Percentiles rank a stretch among this genome's conserved stretches.
phyloP scores from a whole-genome alignment of 1,140 invertebrate genomes.

The Monomorium pharaonis region DNA sequence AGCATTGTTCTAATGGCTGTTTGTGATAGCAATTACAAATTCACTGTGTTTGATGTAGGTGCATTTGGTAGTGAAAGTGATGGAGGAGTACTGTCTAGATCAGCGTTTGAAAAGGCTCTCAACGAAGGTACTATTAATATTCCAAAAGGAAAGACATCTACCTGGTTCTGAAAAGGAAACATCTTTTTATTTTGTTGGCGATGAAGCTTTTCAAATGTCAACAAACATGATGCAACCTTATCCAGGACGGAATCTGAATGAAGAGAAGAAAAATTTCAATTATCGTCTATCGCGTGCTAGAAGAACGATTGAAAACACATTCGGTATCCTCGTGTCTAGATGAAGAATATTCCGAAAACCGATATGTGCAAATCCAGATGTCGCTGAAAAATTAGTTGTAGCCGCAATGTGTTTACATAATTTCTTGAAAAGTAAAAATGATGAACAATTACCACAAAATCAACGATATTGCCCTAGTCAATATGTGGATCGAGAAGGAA shows the following conservation, averaged over 20 bases:
- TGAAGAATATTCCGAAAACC: neutral
- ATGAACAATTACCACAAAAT: neutral
- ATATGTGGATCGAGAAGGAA: neutral
- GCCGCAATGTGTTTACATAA: slow-evolving; percentile 27
- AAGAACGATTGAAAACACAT: too few relatives aligned
- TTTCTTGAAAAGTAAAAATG: slow-evolving; percentile 10
- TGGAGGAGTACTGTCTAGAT: neutral
- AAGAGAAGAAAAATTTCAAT: slow-evolving; percentile 6
- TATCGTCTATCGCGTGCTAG: slow-evolving; percentile 6
- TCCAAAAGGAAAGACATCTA: neutral
- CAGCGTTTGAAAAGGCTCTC: neutral
- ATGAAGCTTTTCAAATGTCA: neutral
- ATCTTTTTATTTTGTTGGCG: slow-evolving; percentile 6
- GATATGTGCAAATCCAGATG: neutral
- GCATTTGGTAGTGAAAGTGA: neutral
- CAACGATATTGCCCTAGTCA: slow-evolving; percentile 11
- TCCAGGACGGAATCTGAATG: neutral
- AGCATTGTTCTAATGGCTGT: neutral
- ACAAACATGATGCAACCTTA: neutral
- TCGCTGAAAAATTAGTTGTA: neutral
- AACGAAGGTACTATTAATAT: neutral
- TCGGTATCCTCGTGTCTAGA: neutral
- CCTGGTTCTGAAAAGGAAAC: neutral
- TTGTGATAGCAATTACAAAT: slow-evolving; percentile 13
- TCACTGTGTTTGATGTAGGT: neutral